Percentiles rank a stretch among this genome's conserved stretches.
These are phyloP conservation scores for Cantharis flavilabris DNA, from an alignment of 2,888 invertebrate genomes.

Conservation along the genomic window DNA sequence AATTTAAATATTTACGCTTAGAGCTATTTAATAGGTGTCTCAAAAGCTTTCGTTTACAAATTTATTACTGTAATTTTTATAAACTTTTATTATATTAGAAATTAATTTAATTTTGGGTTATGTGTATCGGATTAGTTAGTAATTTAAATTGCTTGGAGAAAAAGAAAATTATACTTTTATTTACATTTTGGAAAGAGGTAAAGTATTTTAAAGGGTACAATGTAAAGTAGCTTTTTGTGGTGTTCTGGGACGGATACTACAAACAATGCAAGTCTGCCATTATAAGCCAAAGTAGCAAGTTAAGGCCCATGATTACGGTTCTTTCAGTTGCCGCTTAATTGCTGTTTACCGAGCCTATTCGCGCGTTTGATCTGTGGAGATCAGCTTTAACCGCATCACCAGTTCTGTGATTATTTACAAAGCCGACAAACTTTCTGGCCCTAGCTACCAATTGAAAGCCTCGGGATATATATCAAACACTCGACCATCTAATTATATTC, in stretches of 20 bases:
- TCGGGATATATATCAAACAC: constrained; percentile 52
- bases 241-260: constrained; percentile 41
- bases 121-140: neutral
- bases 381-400: constrained; percentile 49
- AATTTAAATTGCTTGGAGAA: neutral
- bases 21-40: neutral
- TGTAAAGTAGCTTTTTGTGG: constrained; percentile 30
- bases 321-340: constrained; percentile 57
- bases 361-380: constrained; percentile 56
- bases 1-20: neutral
- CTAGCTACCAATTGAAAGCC: constrained; percentile 54
- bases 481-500: constrained; percentile 51
- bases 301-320: constrained; percentile 55
- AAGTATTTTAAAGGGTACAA: constrained; percentile 27
- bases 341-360: constrained; percentile 57
- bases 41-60: neutral
- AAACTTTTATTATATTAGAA: neutral
- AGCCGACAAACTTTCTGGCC: constrained; percentile 52
- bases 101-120: neutral
- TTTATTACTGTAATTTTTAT: neutral
- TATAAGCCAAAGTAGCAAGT: constrained; percentile 56
- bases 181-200: constrained; percentile 17
- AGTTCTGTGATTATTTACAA: constrained; percentile 55
- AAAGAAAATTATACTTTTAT: constrained; percentile 5
- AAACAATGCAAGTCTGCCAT: constrained; percentile 52